These are phyloP conservation scores for Drosophila pandora DNA, from an alignment of 1,140 invertebrate species.

Conservation along the genomic window DNA sequence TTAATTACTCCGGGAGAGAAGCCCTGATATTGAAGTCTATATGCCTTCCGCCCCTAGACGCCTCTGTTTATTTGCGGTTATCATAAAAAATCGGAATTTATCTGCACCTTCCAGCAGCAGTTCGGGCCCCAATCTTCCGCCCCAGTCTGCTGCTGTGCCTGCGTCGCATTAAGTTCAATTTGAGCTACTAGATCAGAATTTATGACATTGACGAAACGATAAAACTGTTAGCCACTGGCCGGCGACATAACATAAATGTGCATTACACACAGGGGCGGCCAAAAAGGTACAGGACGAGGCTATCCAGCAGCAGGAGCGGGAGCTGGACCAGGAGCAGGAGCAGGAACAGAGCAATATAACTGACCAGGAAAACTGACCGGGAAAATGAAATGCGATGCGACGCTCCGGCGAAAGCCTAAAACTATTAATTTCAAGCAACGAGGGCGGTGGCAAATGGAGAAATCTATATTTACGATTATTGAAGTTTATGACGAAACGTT, in stretches of 20 bases:
- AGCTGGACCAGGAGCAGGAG: too few relatives aligned
- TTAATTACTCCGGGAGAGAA: too few relatives aligned
- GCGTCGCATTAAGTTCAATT: constrained; percentile 79
- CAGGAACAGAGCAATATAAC: constrained; percentile 46
- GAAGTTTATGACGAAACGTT: constrained; percentile 84
- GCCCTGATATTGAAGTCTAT: too few relatives aligned
- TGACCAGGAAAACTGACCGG: constrained; percentile 53
- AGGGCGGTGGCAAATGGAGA: constrained; percentile 47
- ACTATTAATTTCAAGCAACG: constrained; percentile 78
- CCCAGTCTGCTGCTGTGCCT: constrained; percentile 16
- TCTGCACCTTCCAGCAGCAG: neutral
- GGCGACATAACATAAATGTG: constrained; percentile 77
- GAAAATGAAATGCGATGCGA: constrained; percentile 78
- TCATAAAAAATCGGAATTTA: neutral
- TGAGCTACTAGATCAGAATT: constrained; percentile 79
- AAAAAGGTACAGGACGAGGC: neutral
- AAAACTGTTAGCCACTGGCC: constrained; percentile 71
- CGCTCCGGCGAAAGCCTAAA: constrained; percentile 72
- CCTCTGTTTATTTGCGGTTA: neutral
- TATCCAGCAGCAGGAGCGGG: neutral
- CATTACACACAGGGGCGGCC: constrained; percentile 53
- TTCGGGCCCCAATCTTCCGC: neutral
- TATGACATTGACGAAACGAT: constrained; percentile 82
- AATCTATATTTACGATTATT: constrained; percentile 84
- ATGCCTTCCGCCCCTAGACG: too few relatives aligned